phyloP scores from a whole-genome alignment of 2,888 invertebrate genomes.

The Autographa pulchrina region DNA sequence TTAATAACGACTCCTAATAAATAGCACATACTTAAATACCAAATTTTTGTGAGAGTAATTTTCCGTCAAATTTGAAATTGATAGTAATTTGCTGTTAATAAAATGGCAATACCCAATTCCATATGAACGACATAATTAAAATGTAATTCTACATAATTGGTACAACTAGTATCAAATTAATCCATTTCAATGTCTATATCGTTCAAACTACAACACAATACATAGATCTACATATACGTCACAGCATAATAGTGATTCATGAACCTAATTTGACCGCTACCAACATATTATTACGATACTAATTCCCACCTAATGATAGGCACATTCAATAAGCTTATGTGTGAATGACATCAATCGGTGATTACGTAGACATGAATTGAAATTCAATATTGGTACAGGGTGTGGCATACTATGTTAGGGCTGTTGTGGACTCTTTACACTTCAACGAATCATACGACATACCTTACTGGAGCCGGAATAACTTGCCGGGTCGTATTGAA shows the following conservation, averaged over 20 bases:
- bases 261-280: constrained; percentile 33
- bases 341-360: constrained; percentile 66
- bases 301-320: constrained; percentile 58
- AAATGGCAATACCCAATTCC: background rate
- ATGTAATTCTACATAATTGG: background rate
- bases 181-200: background rate
- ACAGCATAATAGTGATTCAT: constrained; percentile 38
- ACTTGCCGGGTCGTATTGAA: background rate
- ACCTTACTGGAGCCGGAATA: too few species aligned
- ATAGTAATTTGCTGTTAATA: background rate
- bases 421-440: background rate
- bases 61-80: too few species aligned
- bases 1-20: too few species aligned
- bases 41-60: too few species aligned
- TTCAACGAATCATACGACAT: background rate
- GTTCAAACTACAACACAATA: background rate
- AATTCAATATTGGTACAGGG: constrained; percentile 64
- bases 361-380: constrained; percentile 64
- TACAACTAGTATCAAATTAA: background rate
- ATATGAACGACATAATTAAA: background rate
- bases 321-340: constrained; percentile 56
- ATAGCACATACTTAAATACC: too few species aligned
- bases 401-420: constrained; percentile 52
- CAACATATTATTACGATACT: constrained; percentile 42
- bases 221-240: background rate